These are phyloP conservation scores for Nomada ruficornis DNA, from an alignment of 2,888 invertebrate genomes.

Conservation along the genomic window DNA sequence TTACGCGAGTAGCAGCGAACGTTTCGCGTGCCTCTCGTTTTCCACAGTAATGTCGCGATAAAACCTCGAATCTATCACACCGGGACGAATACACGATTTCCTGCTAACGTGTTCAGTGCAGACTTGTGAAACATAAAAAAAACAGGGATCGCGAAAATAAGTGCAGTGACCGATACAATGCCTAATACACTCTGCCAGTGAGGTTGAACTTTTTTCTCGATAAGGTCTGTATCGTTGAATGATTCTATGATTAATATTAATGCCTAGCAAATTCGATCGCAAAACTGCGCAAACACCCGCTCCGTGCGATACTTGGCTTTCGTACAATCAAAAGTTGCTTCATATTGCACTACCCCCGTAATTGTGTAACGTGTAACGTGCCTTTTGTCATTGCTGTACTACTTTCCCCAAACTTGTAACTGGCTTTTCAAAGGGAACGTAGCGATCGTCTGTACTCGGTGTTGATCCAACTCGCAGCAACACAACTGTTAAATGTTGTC, in stretches of 20 bases:
- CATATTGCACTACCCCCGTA: not conserved
- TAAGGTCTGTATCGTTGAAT: slow-evolving; percentile 61
- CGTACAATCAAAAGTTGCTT: not conserved
- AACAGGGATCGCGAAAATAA: slow-evolving; percentile 25
- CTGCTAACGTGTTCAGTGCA: slow-evolving; percentile 38
- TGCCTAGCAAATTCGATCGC: not conserved
- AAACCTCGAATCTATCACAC: slow-evolving; percentile 14
- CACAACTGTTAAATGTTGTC: not conserved
- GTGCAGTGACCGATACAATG: slow-evolving; percentile 42
- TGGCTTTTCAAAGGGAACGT: no score
- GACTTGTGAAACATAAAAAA: slow-evolving; percentile 8
- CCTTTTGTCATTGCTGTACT: not conserved
- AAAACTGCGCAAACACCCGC: not conserved
- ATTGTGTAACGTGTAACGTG: slow-evolving; percentile 1
- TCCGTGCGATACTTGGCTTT: not conserved
- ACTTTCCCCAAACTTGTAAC: not conserved
- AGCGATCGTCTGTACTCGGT: no score
- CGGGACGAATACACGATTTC: not conserved
- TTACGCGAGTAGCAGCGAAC: slow-evolving; percentile 80
- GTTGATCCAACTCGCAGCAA: no score
- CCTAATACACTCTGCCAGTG: slow-evolving; percentile 60
- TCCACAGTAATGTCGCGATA: slow-evolving; percentile 39
- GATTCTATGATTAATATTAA: not conserved
- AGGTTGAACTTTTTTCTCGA: slow-evolving; percentile 51
- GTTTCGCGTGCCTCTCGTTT: slow-evolving; percentile 68